Evolutionary conservation across 2,888 invertebrate species (phyloP), one percentile per base, ranked within the genome.

Genomic region (Galerucella nymphaeae): DNA sequence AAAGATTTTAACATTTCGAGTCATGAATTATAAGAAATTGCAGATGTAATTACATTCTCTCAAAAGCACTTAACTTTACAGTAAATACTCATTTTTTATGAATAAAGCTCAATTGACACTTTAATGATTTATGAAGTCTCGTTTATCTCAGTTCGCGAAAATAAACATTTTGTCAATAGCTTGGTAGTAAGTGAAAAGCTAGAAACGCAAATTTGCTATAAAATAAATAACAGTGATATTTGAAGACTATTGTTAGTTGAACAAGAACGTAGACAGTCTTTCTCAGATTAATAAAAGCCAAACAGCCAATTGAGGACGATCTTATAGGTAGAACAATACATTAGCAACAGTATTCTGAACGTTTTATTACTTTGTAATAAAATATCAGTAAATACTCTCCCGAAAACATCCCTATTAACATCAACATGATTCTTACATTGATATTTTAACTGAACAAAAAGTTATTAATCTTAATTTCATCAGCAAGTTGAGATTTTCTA

Each of bases 51-150:
- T 23, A 64, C 14, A 14, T 9, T 30, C 48, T 45, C 41, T 20
- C 30, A 6, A 23, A 23, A 50, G 64, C 50, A 50, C 18, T 50
- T 20, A 50, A 64, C 45, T 23, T 64, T n/a, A n/a, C 50, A 23
- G 20, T 64, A 30, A 50, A 50, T 64, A 20, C 50, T 50, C 20
- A 64, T 50, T 64, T 48, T 23, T 64, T 50, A 50, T 64, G 8
- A 64, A 64, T 50, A 30, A 4, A 50, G 48, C 50, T 48, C 64
- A 64, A 64, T 64, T 64, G 64, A 64, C 64, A 64, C 20, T 64
- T 50, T 50, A 64, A 64, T 30, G 48, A 20, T 64, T 48, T 50
- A 64, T 64, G 50, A n/a, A 30, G 48, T 50, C 23, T 48, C 18
- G 13, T 64, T 64, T 48, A 50, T 53, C 48, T n/a, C 64, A 45